A percentile compares a stretch with the other conserved stretches of the same genome.
phyloP scores from a whole-genome alignment of 2,888 invertebrate genomes.

The Xestia rhomboidea region DNA sequence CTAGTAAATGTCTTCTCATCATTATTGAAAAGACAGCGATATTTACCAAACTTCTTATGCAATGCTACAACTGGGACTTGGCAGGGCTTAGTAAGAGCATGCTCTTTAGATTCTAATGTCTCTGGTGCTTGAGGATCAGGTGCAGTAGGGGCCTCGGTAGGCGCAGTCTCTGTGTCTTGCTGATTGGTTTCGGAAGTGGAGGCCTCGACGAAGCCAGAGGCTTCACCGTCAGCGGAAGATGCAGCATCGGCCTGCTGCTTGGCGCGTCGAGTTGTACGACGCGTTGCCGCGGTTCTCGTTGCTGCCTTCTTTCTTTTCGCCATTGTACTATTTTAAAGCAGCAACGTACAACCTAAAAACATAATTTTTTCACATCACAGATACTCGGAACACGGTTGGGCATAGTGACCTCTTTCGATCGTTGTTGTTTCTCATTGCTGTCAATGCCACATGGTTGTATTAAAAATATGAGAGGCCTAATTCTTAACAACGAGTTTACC shows the following conservation, averaged over 20 bases:
- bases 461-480: conserved; percentile 33
- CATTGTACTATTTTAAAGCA: conserved; percentile 76
- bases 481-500: conserved; percentile 14
- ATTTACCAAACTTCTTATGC: conserved; percentile 91
- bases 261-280: conserved; percentile 83
- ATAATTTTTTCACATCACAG: conserved; percentile 62
- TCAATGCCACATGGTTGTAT: conserved; percentile 81
- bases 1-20: conserved; percentile 78
- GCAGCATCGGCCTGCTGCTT: conserved; percentile 78
- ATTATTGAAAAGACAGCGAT: conserved; percentile 87
- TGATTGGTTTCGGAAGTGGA: conserved; percentile 40
- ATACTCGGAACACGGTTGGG: conserved; percentile 63
- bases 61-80: conserved; percentile 81
- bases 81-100: conserved; percentile 70
- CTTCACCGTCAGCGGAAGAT: conserved; percentile 73
- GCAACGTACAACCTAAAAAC: conserved; percentile 80
- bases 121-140: conserved; percentile 69
- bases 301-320: conserved; percentile 87
- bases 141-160: conserved; percentile 51
- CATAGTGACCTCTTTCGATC: conserved; percentile 84
- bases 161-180: conserved; percentile 52
- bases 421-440: conserved; percentile 76
- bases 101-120: conserved; percentile 56
- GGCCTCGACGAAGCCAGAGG: conserved; percentile 71
- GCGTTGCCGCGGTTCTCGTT: conserved; percentile 76